Percentiles rank a stretch among this genome's conserved stretches.
These are phyloP conservation scores for Dipodomys spectabilis DNA, from an alignment of 2,113 vertebrate genomes.

Conservation along the genomic window DNA sequence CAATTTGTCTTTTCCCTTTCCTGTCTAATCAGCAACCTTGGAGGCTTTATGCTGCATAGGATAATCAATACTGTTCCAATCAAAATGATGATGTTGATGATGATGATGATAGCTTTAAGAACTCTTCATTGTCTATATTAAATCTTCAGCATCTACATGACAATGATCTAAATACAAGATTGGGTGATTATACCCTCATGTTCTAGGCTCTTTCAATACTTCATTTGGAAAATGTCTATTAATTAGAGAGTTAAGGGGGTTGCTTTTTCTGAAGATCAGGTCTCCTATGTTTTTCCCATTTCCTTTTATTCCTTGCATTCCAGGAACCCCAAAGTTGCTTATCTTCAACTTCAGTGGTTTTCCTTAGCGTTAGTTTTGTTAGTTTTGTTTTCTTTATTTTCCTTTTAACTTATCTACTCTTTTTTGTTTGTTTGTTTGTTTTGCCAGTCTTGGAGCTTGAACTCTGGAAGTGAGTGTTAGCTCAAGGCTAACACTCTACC, in stretches of 20 bases:
- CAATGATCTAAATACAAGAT: neutral
- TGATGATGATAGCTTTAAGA: neutral
- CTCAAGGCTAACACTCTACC: no score
- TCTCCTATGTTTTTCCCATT: neutral
- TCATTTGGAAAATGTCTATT: slow-evolving; percentile 10
- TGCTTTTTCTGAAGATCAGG: neutral
- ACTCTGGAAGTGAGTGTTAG: no score
- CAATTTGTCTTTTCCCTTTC: neutral
- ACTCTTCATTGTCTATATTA: neutral
- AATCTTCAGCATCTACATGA: neutral
- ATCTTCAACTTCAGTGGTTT: neutral
- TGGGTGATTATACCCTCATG: neutral
- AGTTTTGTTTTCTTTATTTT: neutral
- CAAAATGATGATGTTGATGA: neutral
- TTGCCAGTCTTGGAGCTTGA: no score
- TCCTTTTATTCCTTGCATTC: neutral
- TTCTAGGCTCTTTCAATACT: neutral
- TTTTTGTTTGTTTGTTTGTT: no score
- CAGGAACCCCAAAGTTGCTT: neutral
- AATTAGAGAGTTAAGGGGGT: neutral
- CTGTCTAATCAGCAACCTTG: neutral
- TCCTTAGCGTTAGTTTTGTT: neutral
- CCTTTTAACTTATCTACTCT: neutral
- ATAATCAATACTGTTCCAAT: neutral
- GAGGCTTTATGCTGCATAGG: neutral